Evolutionary conservation across 2,113 vertebrate species (phyloP), one percentile per base, ranked within the genome.

Genomic region (Otolemur garnettii): DNA sequence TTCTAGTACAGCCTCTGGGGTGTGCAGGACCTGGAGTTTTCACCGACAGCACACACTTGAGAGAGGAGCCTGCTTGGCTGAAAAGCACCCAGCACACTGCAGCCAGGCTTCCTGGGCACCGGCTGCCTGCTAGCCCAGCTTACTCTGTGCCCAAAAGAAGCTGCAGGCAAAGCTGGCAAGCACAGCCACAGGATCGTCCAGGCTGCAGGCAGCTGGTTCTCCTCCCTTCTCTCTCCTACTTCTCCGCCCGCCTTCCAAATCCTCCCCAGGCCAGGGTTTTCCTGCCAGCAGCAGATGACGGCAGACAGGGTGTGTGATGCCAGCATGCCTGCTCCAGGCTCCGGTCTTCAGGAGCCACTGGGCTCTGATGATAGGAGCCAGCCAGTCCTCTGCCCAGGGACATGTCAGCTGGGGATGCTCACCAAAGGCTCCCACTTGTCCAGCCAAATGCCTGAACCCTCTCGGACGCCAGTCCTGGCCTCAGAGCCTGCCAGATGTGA

Each of bases 401-500:
- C 84, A 5, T 55, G 82, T 42, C 72, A 42, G 60, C 82, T 62
- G 62, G 79, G 97, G 84, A 93, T 42, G 18, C 95, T 92, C 89
- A 88, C 57, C 62, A 88, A 92, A 96, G 60, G 45, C 60, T 93
- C 80, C 85, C 85, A 2, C 68, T 42, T 68, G 94, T 79, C 94
- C 77, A 85, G 87, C 69, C 93, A 94, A 89, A 94, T 8, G 78
- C 69, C 66, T 55, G 69, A 80, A 77, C 75, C 64, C 91, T 86
- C 75, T 72, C 53, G 18, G 86, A 83, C 0, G 0, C 77, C 88
- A 33, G 28, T 55, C 30, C 55, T 79, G 86, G 91, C 74, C 83
- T 79, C 71, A 0, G 33, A 92, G n/a, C 17, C 86, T 90, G 87
- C 90, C 95, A 90, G 94, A 93, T 81, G 93, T 93, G 85, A 85